A percentile compares a stretch with the other conserved stretches of the same genome.
Conservation (phyloP, 2,888 invertebrate genomes). For the Euphydryas editha region DNA sequence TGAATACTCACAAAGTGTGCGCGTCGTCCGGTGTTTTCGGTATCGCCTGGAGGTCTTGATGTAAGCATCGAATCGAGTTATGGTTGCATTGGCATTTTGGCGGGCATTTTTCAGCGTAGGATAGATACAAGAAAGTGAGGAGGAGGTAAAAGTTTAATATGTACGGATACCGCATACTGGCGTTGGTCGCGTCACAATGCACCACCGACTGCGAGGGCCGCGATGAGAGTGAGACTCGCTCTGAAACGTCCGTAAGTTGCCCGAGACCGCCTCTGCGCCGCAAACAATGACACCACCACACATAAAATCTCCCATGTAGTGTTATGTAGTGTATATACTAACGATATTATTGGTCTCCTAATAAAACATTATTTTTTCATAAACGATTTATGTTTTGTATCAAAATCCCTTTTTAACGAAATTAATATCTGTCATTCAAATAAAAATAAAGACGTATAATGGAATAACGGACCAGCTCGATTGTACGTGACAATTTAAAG, state of each 20-base stretch:
- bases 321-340: no score
- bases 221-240: conserved; percentile 43
- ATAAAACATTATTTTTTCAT: neutral
- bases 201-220: conserved; percentile 48
- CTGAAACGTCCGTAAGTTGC: conserved; percentile 3
- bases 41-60: conserved; percentile 59
- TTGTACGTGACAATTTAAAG: neutral
- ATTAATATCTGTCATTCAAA: no score
- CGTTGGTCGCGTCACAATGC: conserved; percentile 31
- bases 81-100: conserved; percentile 63
- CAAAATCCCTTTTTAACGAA: no score
- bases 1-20: conserved; percentile 69
- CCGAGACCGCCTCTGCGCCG: conserved; percentile 22
- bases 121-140: conserved; percentile 50
- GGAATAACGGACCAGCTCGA: no score
- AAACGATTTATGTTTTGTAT: no score
- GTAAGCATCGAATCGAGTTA: conserved; percentile 63
- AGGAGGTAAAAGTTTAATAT: conserved; percentile 56
- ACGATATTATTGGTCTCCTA: neutral
- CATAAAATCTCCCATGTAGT: conserved; percentile 9
- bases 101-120: conserved; percentile 57
- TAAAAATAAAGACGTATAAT: no score
- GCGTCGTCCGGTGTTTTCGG: conserved; percentile 61
- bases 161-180: conserved; percentile 51
- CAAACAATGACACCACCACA: conserved; percentile 30